These are phyloP conservation scores for Sebastes iracundus DNA, from an alignment of 2,797 vertebrate species.

Conservation along the genomic window DNA sequence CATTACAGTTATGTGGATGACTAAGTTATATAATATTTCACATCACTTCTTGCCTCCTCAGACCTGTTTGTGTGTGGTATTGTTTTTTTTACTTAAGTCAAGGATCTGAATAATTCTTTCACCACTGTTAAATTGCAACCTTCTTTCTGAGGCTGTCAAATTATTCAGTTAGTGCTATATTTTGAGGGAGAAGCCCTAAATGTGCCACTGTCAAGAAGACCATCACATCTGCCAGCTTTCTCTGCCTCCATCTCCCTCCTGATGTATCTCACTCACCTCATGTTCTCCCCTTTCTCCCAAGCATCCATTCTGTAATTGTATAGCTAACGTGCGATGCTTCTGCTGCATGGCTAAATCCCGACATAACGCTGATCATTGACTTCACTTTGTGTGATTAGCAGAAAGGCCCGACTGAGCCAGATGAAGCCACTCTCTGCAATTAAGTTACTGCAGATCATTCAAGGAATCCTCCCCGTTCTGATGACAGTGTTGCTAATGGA, in stretches of 20 bases:
- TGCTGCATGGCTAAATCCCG: constrained; percentile 46
- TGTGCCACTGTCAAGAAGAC: not conserved
- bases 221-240: constrained; percentile 4
- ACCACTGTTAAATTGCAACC: not conserved
- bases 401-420: constrained; percentile 44
- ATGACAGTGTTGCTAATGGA: constrained; percentile 24
- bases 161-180: not conserved
- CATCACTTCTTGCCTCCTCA: not conserved
- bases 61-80: not conserved
- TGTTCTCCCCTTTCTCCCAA: not conserved
- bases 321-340: constrained; percentile 36
- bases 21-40: not conserved
- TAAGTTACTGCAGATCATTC: constrained; percentile 55
- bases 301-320: constrained; percentile 24
- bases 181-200: not conserved
- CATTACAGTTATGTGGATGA: not conserved
- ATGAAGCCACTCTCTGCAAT: constrained; percentile 65
- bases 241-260: not conserved
- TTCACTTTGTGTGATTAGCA: constrained; percentile 78
- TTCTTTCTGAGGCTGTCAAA: not conserved
- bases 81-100: not conserved
- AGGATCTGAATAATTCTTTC: not conserved
- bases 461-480: constrained; percentile 1
- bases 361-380: constrained; percentile 57
- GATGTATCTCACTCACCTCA: not conserved